phyloP scores from a whole-genome alignment of 2,113 vertebrate species.

The Macaca fascicularis region T2T-MFA8v1.1 NC_088393.1:7972001-7972500 shows the following conservation, averaged over 20 bases:
- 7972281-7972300: background rate
- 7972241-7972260: background rate
- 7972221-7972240: background rate
- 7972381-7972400: background rate
- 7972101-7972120: background rate
- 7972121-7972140: background rate
- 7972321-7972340: background rate
- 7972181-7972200: background rate
- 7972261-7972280: background rate
- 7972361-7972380: background rate
- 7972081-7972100: background rate
- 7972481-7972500: background rate
- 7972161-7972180: background rate
- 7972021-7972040: too few relatives aligned
- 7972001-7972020: too few relatives aligned
- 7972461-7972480: background rate
- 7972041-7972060: too few relatives aligned
- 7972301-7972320: background rate
- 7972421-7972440: too few relatives aligned
- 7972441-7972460: background rate
- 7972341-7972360: background rate
- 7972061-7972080: too few relatives aligned
- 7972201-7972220: background rate
- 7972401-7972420: accelerated
- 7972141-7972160: background rate